Conservation (phyloP, 1,140 invertebrate genomes). For the Archegozetes longisetosus region DNA sequence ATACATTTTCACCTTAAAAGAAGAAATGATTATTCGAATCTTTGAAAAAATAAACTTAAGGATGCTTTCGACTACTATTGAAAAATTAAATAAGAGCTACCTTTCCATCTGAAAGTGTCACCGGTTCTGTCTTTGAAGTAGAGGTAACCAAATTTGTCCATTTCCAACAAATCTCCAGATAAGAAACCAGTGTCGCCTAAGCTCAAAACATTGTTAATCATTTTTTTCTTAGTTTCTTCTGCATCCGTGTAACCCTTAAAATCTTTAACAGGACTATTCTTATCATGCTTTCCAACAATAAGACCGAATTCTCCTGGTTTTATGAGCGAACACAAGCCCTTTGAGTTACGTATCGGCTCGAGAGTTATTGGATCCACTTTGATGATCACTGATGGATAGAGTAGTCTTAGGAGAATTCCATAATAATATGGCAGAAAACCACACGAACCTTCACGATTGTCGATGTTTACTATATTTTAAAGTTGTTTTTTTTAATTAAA, state of each 20-base stretch:
- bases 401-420: conserved; percentile 25
- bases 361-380: conserved; percentile 36
- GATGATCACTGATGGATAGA: conserved; percentile 64
- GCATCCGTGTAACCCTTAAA: conserved; percentile 77
- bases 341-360: conserved; percentile 27
- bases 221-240: conserved; percentile 79
- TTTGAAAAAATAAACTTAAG: too few relatives aligned
- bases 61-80: too few relatives aligned
- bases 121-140: conserved; percentile 42
- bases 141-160: conserved; percentile 38
- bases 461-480: conserved; percentile 53
- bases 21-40: too few relatives aligned
- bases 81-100: too few relatives aligned
- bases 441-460: conserved; percentile 78
- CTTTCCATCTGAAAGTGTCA: conserved; percentile 42
- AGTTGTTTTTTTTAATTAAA: neutral
- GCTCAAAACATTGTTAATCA: conserved; percentile 73
- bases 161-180: conserved; percentile 41
- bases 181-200: conserved; percentile 83
- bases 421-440: conserved; percentile 79
- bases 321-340: conserved; percentile 38
- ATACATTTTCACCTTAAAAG: conserved; percentile 88
- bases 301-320: conserved; percentile 73
- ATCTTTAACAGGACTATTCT: conserved; percentile 35
- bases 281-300: conserved; percentile 90